Evolutionary conservation across 2,113 vertebrate species (phyloP).

Genomic region (Datnioides undecimradiatus): DNA sequence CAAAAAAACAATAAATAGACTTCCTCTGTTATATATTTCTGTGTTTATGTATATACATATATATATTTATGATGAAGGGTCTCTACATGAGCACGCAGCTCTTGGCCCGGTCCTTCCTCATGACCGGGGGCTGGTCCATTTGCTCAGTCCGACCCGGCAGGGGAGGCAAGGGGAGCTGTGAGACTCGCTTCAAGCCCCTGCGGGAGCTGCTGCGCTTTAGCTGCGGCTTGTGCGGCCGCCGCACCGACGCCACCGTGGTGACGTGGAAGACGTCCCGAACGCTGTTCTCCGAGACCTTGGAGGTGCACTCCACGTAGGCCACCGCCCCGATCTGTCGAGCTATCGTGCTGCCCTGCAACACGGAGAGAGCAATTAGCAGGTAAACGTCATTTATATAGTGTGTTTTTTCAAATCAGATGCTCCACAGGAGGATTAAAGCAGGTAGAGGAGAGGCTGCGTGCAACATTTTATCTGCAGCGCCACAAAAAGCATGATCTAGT

Average conservation of each 20-base stretch:
- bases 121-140: conserved; percentile 86
- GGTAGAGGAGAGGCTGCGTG: background rate
- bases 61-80: conserved; percentile 41
- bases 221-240: conserved; percentile 86
- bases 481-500: background rate
- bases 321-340: conserved; percentile 94
- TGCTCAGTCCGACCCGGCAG: conserved; percentile 87
- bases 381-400: background rate
- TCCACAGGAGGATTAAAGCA: background rate
- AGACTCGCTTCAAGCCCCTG: conserved; percentile 90
- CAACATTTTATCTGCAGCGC: background rate
- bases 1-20: conserved; percentile 83
- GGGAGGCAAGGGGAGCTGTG: conserved; percentile 87
- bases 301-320: conserved; percentile 95
- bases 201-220: conserved; percentile 93
- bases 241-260: conserved; percentile 94
- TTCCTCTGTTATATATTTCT: conserved; percentile 80
- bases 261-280: conserved; percentile 97
- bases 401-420: background rate
- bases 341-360: conserved; percentile 89
- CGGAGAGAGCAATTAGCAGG: conserved; percentile 1
- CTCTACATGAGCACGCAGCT: conserved; percentile 97
- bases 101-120: conserved; percentile 97
- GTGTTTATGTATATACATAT: conserved; percentile 67
- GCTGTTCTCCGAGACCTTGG: conserved; percentile 96